Evolutionary conservation across 2,888 invertebrate species (phyloP), one percentile per base, ranked within the genome.

Genomic region (Phymatocera aterrima): DNA sequence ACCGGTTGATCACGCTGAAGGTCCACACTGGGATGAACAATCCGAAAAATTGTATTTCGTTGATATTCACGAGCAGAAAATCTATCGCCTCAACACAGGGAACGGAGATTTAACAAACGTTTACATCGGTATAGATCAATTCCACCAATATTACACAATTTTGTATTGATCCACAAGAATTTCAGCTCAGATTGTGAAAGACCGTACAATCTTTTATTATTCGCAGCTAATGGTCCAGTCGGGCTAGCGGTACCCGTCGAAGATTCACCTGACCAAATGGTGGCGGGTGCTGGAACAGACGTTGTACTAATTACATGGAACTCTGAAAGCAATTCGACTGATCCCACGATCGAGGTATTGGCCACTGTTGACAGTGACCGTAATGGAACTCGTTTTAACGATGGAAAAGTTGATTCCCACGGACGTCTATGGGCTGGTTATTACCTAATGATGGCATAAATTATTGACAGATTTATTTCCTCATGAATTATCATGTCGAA

Each of bases 41-140:
- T 91, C 92, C 79, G 91, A 93, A 81, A 92, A 92, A 0, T 91
- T 94, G 0, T 94, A 93, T 83, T 94, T 92, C 90, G 94, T 94
- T 1, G 94, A 94, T 82, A 94, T 94, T 81, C 79, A 83, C 0
- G 90, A 84, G 0, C 92, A 92, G 77, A 91, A 90, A 77, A 91
- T 94, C 48, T 91, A 91, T 81, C 90, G 93, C 82, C 90, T 92
- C 5, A 92, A 94, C 81, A 91, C 92, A 0, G 90, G 89, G 40
- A 92, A 92, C 0, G 91, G 91, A 21, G 91, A 92, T 79, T 89
- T 92, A 31, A 92, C 92, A 12, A 40, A n/a, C 28, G 51, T 34
- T 51, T 48, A 72, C 51, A 72, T 72, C 15, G 72, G 72, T 72
- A 48, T n/a, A n/a, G n/a, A n/a, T n/a, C n/a, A n/a, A n/a, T n/a